Percentiles rank a stretch among this genome's conserved stretches.
Evolutionary conservation across 2,797 vertebrate species (phyloP).

Genomic region (Kryptopterus vitreolus): DNA sequence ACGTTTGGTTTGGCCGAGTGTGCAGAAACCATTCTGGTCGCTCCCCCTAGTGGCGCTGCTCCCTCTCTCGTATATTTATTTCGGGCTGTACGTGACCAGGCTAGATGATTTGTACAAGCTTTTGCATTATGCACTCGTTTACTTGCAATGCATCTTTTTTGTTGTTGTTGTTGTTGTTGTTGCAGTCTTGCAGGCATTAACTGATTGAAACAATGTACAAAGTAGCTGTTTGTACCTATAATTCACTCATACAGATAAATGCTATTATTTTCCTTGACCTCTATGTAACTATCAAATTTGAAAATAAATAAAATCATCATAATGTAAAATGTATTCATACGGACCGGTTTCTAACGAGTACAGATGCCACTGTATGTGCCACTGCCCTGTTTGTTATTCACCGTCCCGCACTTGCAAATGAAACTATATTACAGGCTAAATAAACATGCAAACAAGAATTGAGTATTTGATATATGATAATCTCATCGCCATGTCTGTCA

Average conservation of each 20-base stretch:
- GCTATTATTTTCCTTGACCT: neutral
- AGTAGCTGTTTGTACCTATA: neutral
- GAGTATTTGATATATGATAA: slow-evolving; percentile 32
- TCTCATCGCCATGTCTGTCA: slow-evolving; percentile 34
- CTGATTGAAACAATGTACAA: neutral
- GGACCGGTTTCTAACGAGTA: slow-evolving; percentile 32
- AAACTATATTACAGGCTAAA: neutral
- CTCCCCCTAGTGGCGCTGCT: slow-evolving; percentile 50
- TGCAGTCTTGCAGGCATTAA: neutral
- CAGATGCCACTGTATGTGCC: slow-evolving; percentile 20
- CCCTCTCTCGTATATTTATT: slow-evolving; percentile 1
- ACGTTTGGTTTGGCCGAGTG: slow-evolving; percentile 32
- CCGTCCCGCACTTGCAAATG: neutral
- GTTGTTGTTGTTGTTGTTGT: too few relatives aligned
- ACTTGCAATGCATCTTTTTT: neutral
- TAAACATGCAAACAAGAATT: neutral
- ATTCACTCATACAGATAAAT: too few relatives aligned
- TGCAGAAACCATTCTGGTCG: neutral
- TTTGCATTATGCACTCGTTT: neutral
- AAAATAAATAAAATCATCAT: neutral
- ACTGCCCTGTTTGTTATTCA: slow-evolving; percentile 28
- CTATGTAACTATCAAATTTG: neutral
- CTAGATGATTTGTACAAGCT: slow-evolving; percentile 11
- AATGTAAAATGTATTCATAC: slow-evolving; percentile 20
- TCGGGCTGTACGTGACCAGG: slow-evolving; percentile 21